These are phyloP conservation scores for Stenoptilia bipunctidactyla DNA, from an alignment of 2,888 invertebrate genomes.

Conservation along the genomic window DNA sequence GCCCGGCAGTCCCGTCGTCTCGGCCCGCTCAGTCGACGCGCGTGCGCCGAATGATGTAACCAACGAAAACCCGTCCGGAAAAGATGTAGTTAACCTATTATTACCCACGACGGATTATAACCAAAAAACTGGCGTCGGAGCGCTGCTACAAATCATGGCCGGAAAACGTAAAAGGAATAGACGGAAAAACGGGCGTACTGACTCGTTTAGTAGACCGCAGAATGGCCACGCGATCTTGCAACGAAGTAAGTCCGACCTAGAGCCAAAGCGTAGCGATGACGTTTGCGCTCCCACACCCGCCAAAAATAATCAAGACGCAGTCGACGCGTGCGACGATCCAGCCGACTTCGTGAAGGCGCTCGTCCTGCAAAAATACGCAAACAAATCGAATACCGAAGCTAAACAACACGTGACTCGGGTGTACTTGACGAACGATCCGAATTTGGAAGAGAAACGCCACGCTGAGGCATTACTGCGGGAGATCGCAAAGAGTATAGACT, in stretches of 20 bases:
- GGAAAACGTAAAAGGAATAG: constrained; percentile 45
- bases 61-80: constrained; percentile 30
- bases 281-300: constrained; percentile 30
- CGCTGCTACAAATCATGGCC: constrained; percentile 58
- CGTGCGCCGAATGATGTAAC: constrained; percentile 39
- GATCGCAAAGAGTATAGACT: constrained; percentile 57
- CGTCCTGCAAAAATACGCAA: constrained; percentile 59
- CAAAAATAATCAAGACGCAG: constrained; percentile 41
- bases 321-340: constrained; percentile 28
- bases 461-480: constrained; percentile 54
- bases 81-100: constrained; percentile 61
- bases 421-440: constrained; percentile 46
- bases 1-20: constrained; percentile 27
- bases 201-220: constrained; percentile 41
- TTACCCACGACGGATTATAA: constrained; percentile 52
- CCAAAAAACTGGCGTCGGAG: constrained; percentile 50
- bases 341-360: constrained; percentile 58
- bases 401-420: constrained; percentile 56
- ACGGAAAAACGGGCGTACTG: constrained; percentile 31
- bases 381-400: constrained; percentile 30
- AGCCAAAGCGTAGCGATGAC: constrained; percentile 20
- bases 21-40: constrained; percentile 36
- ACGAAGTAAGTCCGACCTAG: constrained; percentile 33
- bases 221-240: constrained; percentile 30
- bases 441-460: constrained; percentile 49